phyloP scores from a whole-genome alignment of 2,888 invertebrate species.

The Coelinius sp. region DNA sequence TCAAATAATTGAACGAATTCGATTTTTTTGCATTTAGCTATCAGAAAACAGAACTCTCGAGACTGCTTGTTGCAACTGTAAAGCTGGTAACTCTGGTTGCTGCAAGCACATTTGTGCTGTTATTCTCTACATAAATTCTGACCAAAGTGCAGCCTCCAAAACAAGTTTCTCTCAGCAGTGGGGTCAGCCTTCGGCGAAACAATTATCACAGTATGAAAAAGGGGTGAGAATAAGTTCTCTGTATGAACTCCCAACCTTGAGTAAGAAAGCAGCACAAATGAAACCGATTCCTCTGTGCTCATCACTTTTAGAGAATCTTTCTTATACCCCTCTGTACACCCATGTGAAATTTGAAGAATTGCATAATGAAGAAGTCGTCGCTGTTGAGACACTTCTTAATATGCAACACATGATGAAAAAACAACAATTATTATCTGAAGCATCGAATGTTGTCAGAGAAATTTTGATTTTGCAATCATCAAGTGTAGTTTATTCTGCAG shows the following conservation, averaged over 20 bases:
- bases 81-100: conserved; percentile 41
- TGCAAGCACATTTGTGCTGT: conserved; percentile 45
- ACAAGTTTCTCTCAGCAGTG: conserved; percentile 43
- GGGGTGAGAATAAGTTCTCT: conserved; percentile 35
- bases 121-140: conserved; percentile 41
- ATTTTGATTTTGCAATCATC: conserved; percentile 35
- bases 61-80: conserved; percentile 40
- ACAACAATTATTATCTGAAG: conserved; percentile 22
- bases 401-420: conserved; percentile 33
- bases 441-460: conserved; percentile 34
- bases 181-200: conserved; percentile 43
- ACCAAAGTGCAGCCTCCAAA: conserved; percentile 40
- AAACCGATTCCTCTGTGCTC: background rate
- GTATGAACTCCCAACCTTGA: conserved; percentile 34
- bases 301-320: background rate
- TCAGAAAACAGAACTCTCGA: conserved; percentile 5
- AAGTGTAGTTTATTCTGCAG: conserved; percentile 29
- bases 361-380: conserved; percentile 39
- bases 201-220: conserved; percentile 42
- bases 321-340: conserved; percentile 33
- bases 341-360: conserved; percentile 40
- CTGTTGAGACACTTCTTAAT: conserved; percentile 40
- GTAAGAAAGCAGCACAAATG: background rate
- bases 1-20: conserved; percentile 24
- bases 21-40: conserved; percentile 1